Conservation (phyloP, 2,113 vertebrate species). For the Sinocyclocheilus rhinocerous region DNA sequence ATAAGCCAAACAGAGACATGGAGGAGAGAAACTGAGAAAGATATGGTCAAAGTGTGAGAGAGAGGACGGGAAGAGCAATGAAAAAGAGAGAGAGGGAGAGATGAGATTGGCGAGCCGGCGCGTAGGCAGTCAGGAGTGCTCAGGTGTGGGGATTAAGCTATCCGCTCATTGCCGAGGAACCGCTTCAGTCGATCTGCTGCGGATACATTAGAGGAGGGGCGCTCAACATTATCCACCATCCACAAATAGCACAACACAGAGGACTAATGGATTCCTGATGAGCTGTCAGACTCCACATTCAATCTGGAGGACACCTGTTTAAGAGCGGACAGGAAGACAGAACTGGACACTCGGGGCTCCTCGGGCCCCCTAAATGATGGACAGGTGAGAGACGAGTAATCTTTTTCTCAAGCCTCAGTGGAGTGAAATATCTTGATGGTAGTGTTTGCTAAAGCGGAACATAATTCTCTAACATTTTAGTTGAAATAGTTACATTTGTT, state of each 20-base stretch:
- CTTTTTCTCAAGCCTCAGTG: neutral
- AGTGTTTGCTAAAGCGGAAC: neutral
- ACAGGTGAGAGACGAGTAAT: slow-evolving; percentile 49
- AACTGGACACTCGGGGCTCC: slow-evolving; percentile 13
- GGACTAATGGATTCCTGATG: slow-evolving; percentile 18
- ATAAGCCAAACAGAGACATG: slow-evolving; percentile 1
- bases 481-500: neutral
- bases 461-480: neutral
- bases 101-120: slow-evolving; percentile 25
- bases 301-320: slow-evolving; percentile 1
- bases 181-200: slow-evolving; percentile 1
- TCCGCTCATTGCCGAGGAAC: slow-evolving; percentile 14
- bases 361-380: slow-evolving; percentile 38
- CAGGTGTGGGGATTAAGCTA: slow-evolving; percentile 46
- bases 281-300: slow-evolving; percentile 27
- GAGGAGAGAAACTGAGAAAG: neutral
- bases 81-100: slow-evolving; percentile 41
- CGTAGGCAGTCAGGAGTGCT: slow-evolving; percentile 28
- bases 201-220: neutral
- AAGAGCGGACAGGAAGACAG: neutral
- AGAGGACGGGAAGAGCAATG: neutral
- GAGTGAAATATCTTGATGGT: neutral
- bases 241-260: slow-evolving; percentile 17
- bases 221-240: neutral
- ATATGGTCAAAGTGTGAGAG: neutral